Evolutionary conservation across 2,888 invertebrate species (phyloP).

Genomic region (Abrostola triplasia): DNA sequence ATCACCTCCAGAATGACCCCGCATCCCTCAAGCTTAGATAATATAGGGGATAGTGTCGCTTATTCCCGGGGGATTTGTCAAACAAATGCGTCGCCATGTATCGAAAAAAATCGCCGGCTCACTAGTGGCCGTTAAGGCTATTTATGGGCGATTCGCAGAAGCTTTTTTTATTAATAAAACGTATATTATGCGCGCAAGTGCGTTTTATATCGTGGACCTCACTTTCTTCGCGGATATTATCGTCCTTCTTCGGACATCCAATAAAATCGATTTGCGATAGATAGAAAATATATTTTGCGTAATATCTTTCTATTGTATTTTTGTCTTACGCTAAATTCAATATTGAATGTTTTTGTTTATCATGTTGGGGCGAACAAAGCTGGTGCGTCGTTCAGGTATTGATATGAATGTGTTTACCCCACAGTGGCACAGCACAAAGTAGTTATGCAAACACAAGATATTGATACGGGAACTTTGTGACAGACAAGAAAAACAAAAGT

Average conservation of each 20-base stretch:
- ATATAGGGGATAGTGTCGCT: constrained; percentile 82
- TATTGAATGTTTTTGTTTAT: constrained; percentile 61
- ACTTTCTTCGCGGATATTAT: constrained; percentile 80
- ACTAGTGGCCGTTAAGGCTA: constrained; percentile 86
- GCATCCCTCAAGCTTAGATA: constrained; percentile 86
- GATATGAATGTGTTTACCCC: constrained; percentile 75
- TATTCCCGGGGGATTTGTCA: constrained; percentile 86
- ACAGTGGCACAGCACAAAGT: constrained; percentile 68
- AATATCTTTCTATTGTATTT: constrained; percentile 48
- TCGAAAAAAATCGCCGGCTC: constrained; percentile 86
- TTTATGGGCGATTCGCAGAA: constrained; percentile 86
- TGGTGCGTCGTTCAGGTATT: constrained; percentile 67
- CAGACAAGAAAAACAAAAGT: constrained; percentile 83
- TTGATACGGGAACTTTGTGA: constrained; percentile 81
- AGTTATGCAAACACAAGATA: constrained; percentile 85
- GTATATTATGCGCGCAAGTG: constrained; percentile 88
- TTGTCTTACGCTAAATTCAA: constrained; percentile 34
- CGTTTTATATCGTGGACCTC: constrained; percentile 84
- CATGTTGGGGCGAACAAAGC: constrained; percentile 37
- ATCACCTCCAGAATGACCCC: constrained; percentile 87
- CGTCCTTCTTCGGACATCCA: constrained; percentile 86
- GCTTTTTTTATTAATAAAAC: constrained; percentile 88
- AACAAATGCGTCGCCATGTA: constrained; percentile 86
- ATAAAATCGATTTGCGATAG: constrained; percentile 78
- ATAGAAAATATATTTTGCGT: constrained; percentile 64